Base-by-base conservation (phyloP, 1,140 invertebrate species). In the Globodera rostochiensis region DNA sequence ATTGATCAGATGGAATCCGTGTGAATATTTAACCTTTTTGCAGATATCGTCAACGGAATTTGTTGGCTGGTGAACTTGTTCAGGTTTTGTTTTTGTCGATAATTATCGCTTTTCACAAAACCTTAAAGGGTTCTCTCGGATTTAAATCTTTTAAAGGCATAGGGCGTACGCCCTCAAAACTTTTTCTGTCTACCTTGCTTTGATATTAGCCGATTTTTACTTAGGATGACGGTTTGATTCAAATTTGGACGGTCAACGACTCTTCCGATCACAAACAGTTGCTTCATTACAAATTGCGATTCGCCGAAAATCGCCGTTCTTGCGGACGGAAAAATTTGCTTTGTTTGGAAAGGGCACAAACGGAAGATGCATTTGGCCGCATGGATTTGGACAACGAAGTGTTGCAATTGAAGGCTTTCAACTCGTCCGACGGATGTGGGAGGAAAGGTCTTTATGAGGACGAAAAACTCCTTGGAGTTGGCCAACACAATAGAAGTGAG, bases 281-380 rank as follows among this genome's bases (percentile, higher is more conserved):
- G 45, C 15, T 78, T 5, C 45, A 69, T 19, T 78, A 69, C 70
- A 69, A 78, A 49, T 45, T 78, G n/a, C 57, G 49, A 70, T 25
- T 89, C 85, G 90, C 57, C 15, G 82, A 93, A 86, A 85, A 36
- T 73, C 64, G 13, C 80, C 76, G n/a, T 82, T n/a, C 36, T 19
- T 67, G 47, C 49, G 11, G 21, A 4, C 67, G 60, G 8, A 8
- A 78, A n/a, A 11, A 11, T 64, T 69, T 70, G 77, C 46, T 45
- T 45, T 71, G 13, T 7, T 45, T 47, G 69, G 67, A 11, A 8
- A 8, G 7, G n/a, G 67, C 6, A 5, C 67, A 69, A 3, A 19
- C 69, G 36, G 19, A 11, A 3, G 46, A 25, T 8, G 5, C 64
- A 69, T 13, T 15, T 49, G 21, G 25, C 45, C 70, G 50, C 66